Conservation (phyloP, 2,113 vertebrate genomes). For the Nothobranchius kuhntae region DNA sequence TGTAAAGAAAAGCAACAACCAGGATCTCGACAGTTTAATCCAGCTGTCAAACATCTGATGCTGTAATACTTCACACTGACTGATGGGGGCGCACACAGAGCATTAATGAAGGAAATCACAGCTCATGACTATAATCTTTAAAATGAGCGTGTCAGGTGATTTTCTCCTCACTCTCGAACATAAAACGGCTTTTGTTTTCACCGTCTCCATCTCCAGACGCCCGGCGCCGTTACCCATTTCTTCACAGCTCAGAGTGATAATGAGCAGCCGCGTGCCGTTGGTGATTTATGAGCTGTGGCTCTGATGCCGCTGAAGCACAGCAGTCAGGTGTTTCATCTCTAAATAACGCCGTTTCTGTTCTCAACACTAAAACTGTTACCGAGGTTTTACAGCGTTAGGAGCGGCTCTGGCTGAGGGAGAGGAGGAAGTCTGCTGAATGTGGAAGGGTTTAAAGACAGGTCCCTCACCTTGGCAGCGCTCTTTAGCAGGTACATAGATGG, state of each 20-base stretch:
- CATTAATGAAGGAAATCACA: background rate
- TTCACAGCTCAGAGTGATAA: constrained; percentile 50
- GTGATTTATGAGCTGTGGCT: constrained; percentile 14
- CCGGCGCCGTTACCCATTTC: constrained; percentile 2
- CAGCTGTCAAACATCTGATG: background rate
- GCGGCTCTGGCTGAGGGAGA: constrained; percentile 4
- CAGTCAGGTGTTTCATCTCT: constrained; percentile 18
- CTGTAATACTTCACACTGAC: constrained; percentile 15
- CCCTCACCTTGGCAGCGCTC: constrained; percentile 92
- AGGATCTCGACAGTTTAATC: too few relatives aligned
- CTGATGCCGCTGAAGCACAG: background rate
- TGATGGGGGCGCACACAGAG: constrained; percentile 34
- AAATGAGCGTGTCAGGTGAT: background rate
- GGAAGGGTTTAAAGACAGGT: background rate
- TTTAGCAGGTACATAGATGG: constrained; percentile 99
- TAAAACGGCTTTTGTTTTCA: constrained; percentile 16
- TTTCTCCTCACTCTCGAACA: background rate
- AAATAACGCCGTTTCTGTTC: constrained; percentile 21
- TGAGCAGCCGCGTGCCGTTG: constrained; percentile 13
- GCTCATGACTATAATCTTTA: background rate
- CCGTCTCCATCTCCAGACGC: constrained; percentile 11
- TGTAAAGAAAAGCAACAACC: too few relatives aligned
- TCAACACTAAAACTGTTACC: background rate
- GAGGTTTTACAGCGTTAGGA: constrained; percentile 1
- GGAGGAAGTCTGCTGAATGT: constrained; percentile 7